A percentile compares a stretch with the other conserved stretches of the same genome.
Conservation (phyloP, 2,797 vertebrate species). For the Antrozous pallidus region DNA sequence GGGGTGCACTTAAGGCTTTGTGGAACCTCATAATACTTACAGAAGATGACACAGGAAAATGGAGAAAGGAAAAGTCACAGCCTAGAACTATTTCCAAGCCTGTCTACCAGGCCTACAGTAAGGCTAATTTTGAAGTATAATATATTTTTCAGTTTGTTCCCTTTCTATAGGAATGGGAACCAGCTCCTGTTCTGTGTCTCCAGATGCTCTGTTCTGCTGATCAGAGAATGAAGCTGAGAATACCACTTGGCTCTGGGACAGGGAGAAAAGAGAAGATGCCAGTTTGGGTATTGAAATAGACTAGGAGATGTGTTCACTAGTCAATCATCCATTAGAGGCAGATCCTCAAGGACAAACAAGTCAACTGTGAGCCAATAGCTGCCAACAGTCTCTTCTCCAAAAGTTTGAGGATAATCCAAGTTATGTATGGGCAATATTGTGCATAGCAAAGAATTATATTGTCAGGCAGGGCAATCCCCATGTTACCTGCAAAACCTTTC, state of each 20-base stretch:
- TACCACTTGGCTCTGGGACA: neutral
- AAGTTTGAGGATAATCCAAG: neutral
- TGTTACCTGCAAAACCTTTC: neutral
- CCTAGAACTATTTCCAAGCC: neutral
- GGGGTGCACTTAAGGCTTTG: neutral
- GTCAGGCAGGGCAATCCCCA: neutral
- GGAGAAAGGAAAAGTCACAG: neutral
- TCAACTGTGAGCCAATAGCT: neutral
- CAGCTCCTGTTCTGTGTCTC: neutral
- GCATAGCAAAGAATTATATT: neutral
- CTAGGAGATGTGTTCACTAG: neutral
- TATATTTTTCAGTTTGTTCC: neutral
- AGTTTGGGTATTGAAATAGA: slow-evolving; percentile 21
- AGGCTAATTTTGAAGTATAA: slow-evolving; percentile 2
- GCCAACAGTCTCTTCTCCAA: neutral
- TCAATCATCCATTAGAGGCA: neutral
- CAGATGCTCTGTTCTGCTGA: neutral
- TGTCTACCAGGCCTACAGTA: neutral
- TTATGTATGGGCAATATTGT: neutral
- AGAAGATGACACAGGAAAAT: neutral
- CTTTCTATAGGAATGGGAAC: slow-evolving; percentile 26
- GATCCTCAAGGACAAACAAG: neutral
- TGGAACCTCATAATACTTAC: neutral
- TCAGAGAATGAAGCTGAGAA: slow-evolving; percentile 2
- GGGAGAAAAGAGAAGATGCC: neutral